phyloP scores from a whole-genome alignment of 1,140 invertebrate genomes.

The Neocloeon triangulifer region DNA sequence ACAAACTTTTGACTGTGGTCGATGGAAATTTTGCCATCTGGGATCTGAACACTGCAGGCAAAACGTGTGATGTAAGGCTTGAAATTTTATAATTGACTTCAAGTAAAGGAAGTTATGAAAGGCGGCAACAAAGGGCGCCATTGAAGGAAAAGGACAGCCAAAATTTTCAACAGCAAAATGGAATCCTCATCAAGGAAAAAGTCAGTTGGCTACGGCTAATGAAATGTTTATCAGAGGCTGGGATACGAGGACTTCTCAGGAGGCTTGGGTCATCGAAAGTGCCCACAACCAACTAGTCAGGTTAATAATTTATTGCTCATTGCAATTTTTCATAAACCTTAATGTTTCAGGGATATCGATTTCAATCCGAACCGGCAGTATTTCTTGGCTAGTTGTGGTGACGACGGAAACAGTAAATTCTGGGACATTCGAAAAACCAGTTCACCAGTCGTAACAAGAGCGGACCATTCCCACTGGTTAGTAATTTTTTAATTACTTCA shows the following conservation, averaged over 20 bases:
- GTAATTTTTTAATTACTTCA: too few relatives aligned
- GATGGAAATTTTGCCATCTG: constrained; percentile 45
- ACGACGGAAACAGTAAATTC: constrained; percentile 83
- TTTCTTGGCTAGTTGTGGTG: constrained; percentile 77
- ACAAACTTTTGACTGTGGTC: constrained; percentile 43
- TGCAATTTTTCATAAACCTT: neutral
- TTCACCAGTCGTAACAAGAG: constrained; percentile 53
- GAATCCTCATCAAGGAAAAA: constrained; percentile 80
- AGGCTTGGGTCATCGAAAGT: constrained; percentile 61
- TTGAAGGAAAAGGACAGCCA: constrained; percentile 42
- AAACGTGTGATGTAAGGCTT: constrained; percentile 9
- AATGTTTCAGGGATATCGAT: constrained; percentile 51
- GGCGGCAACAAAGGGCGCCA: constrained; percentile 18
- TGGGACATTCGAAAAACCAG: constrained; percentile 79
- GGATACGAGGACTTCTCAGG: constrained; percentile 50
- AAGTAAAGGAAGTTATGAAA: too few relatives aligned
- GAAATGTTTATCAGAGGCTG: constrained; percentile 68
- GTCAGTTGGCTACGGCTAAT: constrained; percentile 61
- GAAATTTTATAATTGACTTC: too few relatives aligned
- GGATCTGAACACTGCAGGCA: constrained; percentile 26
- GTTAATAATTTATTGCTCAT: constrained; percentile 12
- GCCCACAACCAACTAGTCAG: constrained; percentile 69
- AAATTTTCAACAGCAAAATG: constrained; percentile 70
- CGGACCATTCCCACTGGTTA: constrained; percentile 89
- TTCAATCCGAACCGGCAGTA: constrained; percentile 95